These are phyloP conservation scores for Spodoptera picta DNA, from an alignment of 2,888 invertebrate genomes.

Conservation along the genomic window DNA sequence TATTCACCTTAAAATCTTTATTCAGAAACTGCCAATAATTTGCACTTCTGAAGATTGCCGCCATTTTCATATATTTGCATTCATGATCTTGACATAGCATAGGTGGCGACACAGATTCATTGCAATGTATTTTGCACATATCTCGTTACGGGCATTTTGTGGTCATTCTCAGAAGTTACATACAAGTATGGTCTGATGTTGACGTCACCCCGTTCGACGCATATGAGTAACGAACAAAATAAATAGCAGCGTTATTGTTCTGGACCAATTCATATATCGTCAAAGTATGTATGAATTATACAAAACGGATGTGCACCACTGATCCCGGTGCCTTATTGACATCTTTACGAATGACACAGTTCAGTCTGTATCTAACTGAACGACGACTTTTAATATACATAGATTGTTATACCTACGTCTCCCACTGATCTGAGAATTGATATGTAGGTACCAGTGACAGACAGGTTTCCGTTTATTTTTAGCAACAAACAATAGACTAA, in stretches of 20 bases:
- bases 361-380: conserved; percentile 29
- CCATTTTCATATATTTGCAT: conserved; percentile 5
- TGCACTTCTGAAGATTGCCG: conserved; percentile 4
- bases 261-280: conserved; percentile 62
- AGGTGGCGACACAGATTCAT: conserved; percentile 43
- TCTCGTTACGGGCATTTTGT: conserved; percentile 56
- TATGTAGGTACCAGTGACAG: background rate
- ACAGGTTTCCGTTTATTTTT: conserved; percentile 3
- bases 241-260: conserved; percentile 68
- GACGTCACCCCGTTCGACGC: conserved; percentile 54
- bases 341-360: conserved; percentile 76
- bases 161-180: conserved; percentile 60
- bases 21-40: no score
- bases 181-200: conserved; percentile 45
- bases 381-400: conserved; percentile 21
- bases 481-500: background rate
- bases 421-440: conserved; percentile 23
- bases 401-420: conserved; percentile 3
- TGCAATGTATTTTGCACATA: conserved; percentile 51
- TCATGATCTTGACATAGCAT: conserved; percentile 37
- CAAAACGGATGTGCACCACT: conserved; percentile 80
- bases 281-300: conserved; percentile 65
- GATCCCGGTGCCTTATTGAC: conserved; percentile 78
- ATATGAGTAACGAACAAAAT: conserved; percentile 61
- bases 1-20: no score